A percentile compares a stretch with the other conserved stretches of the same genome.
Evolutionary conservation across 2,797 vertebrate species (phyloP).

Genomic region (Hybognathus amarus): DNA sequence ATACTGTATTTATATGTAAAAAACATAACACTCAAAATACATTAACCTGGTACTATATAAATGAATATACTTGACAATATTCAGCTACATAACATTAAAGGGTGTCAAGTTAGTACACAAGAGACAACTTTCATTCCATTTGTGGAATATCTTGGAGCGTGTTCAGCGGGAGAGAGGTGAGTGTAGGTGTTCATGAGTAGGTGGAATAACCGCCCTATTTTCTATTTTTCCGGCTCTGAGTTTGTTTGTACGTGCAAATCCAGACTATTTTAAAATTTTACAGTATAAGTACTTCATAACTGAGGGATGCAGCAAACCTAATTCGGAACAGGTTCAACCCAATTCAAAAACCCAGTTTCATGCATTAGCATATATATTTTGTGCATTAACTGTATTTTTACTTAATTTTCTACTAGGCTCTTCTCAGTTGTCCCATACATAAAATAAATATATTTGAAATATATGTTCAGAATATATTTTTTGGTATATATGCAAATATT

Average conservation of each 20-base stretch:
- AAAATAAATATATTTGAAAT: too few relatives aligned
- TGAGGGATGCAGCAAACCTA: neutral
- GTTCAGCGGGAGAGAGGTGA: slow-evolving; percentile 25
- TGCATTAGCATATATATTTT: neutral
- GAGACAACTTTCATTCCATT: slow-evolving; percentile 26
- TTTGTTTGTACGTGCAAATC: slow-evolving; percentile 18
- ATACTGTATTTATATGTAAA: neutral
- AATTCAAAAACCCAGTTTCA: too few relatives aligned
- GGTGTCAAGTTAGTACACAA: neutral
- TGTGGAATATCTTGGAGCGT: slow-evolving; percentile 32
- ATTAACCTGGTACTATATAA: neutral
- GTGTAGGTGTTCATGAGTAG: slow-evolving; percentile 39
- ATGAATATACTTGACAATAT: neutral
- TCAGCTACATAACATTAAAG: neutral
- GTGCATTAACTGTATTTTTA: neutral
- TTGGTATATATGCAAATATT: too few relatives aligned
- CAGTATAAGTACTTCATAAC: neutral
- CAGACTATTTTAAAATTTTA: slow-evolving; percentile 23
- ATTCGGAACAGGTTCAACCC: too few relatives aligned
- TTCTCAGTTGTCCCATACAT: neutral
- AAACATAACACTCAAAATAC: neutral
- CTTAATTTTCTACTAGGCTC: neutral
- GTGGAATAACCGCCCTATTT: slow-evolving; percentile 22
- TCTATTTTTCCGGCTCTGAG: slow-evolving; percentile 23
- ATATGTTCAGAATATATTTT: too few relatives aligned